Evolutionary conservation across 2,797 vertebrate species (phyloP).

Genomic region (Buceros bicornis): DNA sequence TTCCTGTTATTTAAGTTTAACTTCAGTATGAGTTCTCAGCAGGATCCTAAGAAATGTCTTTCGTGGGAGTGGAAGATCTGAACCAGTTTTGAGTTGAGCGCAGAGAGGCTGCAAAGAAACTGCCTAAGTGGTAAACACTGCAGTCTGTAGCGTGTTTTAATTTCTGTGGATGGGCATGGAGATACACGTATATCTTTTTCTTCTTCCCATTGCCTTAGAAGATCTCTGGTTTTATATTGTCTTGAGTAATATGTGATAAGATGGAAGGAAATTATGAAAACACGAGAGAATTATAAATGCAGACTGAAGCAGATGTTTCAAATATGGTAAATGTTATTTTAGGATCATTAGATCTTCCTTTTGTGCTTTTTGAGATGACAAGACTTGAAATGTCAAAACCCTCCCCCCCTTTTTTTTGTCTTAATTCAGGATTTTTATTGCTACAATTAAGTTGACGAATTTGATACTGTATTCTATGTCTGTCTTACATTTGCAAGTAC

Average conservation of each 20-base stretch:
- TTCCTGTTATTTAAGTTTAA: background rate
- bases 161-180: background rate
- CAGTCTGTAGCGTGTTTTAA: background rate
- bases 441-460: constrained; percentile 2
- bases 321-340: constrained; percentile 15
- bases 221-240: background rate
- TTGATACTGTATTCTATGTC: background rate
- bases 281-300: background rate
- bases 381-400: background rate
- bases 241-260: background rate
- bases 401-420: background rate
- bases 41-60: background rate
- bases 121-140: background rate
- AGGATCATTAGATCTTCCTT: constrained; percentile 9
- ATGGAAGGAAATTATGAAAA: background rate
- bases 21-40: background rate
- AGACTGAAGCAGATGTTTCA: constrained; percentile 45
- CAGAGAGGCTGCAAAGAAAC: background rate
- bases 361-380: background rate
- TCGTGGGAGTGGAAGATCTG: background rate
- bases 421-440: background rate
- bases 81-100: background rate
- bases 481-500: background rate
- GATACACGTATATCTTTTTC: background rate
- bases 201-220: background rate